Conservation (phyloP, 2,888 invertebrate species). For the Portevinia maculata region DNA sequence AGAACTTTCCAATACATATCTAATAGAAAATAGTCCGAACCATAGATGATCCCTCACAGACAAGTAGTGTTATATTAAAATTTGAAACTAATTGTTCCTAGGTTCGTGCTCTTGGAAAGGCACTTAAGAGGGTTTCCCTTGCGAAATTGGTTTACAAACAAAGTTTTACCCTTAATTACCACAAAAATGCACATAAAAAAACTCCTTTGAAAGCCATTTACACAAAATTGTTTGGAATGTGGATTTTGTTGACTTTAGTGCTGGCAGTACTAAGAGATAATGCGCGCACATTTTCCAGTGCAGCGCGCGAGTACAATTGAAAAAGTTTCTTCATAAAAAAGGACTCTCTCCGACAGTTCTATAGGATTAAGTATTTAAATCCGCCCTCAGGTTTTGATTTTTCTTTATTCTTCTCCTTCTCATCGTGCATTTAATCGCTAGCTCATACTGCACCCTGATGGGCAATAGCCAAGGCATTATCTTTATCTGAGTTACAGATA, state of each 20-base stretch:
- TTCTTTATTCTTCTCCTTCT: slow-evolving; percentile 11
- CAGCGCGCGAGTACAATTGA: slow-evolving; percentile 38
- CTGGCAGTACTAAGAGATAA: slow-evolving; percentile 33
- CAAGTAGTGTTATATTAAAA: too few species aligned
- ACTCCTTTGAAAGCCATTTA: slow-evolving; percentile 14
- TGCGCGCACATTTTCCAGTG: slow-evolving; percentile 22
- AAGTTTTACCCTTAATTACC: slow-evolving; percentile 43
- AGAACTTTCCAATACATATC: too few species aligned
- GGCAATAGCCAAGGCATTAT: neutral
- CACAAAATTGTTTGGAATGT: slow-evolving; percentile 30
- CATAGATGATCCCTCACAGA: too few species aligned
- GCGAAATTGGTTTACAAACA: slow-evolving; percentile 42
- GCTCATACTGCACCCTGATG: slow-evolving; percentile 9
- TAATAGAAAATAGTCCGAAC: too few species aligned
- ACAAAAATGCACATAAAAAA: slow-evolving; percentile 33
- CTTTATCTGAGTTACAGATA: neutral
- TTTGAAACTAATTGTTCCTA: too few species aligned
- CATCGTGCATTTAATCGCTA: slow-evolving; percentile 51
- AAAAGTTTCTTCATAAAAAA: slow-evolving; percentile 44
- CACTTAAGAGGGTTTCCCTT: too few species aligned
- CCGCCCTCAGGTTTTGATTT: slow-evolving; percentile 35
- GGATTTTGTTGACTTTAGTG: slow-evolving; percentile 27
- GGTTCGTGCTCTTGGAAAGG: too few species aligned
- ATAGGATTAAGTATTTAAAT: slow-evolving; percentile 64
- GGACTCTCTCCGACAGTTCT: slow-evolving; percentile 16